A percentile compares a stretch with the other conserved stretches of the same genome.
Evolutionary conservation across 2,113 vertebrate species (phyloP).

Genomic region (Oreochromis aureus): DNA sequence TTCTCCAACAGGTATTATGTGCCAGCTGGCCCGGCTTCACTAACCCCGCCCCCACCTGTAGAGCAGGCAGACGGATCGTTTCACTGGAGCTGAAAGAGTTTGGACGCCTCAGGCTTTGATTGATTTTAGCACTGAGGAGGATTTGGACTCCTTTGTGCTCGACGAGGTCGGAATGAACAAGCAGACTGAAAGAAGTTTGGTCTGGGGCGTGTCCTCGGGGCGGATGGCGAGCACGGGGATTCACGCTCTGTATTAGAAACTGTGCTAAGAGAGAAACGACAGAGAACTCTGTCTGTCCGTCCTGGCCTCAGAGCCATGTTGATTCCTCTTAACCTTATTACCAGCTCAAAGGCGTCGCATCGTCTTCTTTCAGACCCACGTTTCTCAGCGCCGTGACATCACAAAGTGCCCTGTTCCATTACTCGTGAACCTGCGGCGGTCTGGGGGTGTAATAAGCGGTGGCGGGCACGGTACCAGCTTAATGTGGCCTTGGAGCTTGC

Average conservation of each 20-base stretch:
- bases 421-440: not conserved
- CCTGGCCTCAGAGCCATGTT: not conserved
- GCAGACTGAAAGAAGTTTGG: not conserved
- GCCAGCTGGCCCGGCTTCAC: not conserved
- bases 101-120: not conserved
- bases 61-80: not conserved
- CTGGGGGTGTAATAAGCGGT: not conserved
- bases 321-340: not conserved
- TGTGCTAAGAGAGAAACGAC: not conserved
- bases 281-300: not conserved
- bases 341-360: not conserved
- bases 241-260: not conserved
- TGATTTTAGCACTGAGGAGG: not conserved
- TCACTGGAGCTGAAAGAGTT: not conserved
- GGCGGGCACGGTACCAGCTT: not conserved
- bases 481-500: not conserved
- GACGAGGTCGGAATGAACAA: fast-evolving
- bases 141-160: not conserved
- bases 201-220: not conserved
- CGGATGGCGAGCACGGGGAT: no score
- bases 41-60: not conserved
- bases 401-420: not conserved
- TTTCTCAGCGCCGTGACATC: not conserved
- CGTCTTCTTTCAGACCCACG: not conserved
- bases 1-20: not conserved